Evolutionary conservation across 1,140 invertebrate genomes (phyloP).

Genomic region (Littorina saxatilis): DNA sequence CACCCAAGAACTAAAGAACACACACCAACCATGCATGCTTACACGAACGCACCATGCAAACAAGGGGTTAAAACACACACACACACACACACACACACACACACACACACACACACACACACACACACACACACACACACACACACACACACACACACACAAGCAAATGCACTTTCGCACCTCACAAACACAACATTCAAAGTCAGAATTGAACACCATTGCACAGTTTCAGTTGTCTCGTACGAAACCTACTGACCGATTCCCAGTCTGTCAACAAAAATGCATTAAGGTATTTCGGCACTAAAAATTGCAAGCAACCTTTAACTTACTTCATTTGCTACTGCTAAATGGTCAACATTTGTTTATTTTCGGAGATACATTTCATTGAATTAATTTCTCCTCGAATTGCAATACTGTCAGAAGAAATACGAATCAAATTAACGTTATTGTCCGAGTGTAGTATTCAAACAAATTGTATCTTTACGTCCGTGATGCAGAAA

Average conservation of each 20-base stretch:
- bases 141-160: conserved; percentile 7
- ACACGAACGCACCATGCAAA: neutral
- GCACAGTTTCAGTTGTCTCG: too few species aligned
- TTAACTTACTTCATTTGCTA: neutral
- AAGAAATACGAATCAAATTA: too few species aligned
- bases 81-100: conserved; percentile 18
- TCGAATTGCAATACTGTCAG: too few species aligned
- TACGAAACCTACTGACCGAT: neutral
- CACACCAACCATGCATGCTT: neutral
- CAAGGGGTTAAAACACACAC: neutral
- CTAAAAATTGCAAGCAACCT: neutral
- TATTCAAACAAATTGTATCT: too few species aligned
- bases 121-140: conserved; percentile 19
- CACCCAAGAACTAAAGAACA: too few species aligned
- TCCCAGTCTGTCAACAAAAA: neutral
- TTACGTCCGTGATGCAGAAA: too few species aligned
- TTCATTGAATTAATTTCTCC: too few species aligned
- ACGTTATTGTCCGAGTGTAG: too few species aligned
- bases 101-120: neutral
- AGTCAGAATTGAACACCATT: too few species aligned
- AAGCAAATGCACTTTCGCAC: too few species aligned
- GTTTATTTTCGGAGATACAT: too few species aligned
- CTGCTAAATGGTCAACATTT: neutral
- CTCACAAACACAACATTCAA: neutral
- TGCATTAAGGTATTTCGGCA: neutral